Conservation (phyloP, 2,113 vertebrate genomes). For the Aleadryas rufinucha region DNA sequence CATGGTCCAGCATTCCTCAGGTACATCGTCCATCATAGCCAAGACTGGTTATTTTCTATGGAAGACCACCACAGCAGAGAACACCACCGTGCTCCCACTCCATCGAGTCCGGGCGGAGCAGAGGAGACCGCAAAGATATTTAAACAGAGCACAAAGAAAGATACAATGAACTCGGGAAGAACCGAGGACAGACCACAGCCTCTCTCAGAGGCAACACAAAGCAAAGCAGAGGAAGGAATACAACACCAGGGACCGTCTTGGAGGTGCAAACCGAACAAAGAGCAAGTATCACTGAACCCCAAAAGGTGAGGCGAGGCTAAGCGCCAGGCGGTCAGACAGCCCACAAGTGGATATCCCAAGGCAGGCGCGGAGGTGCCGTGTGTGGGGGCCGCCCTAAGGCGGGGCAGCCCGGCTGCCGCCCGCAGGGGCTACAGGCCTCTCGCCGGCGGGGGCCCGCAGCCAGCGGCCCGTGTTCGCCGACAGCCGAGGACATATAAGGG, state of each 20-base stretch:
- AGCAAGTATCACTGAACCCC: background rate
- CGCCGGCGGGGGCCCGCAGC: background rate
- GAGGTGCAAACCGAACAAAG: constrained; percentile 16
- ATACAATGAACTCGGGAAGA: background rate
- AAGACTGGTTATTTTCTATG: background rate
- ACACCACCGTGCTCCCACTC: background rate
- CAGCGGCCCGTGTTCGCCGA: background rate
- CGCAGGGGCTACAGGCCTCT: background rate
- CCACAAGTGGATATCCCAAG: background rate
- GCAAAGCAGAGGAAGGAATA: background rate
- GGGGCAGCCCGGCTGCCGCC: background rate
- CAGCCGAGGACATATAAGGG: background rate
- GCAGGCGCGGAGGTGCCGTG: background rate
- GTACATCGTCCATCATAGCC: background rate
- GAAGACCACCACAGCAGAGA: background rate
- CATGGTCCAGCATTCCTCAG: background rate
- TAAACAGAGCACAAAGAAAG: constrained; percentile 27
- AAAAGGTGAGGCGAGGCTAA: background rate
- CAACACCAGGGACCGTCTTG: background rate
- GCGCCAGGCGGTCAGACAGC: background rate
- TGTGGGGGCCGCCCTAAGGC: background rate
- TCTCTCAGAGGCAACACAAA: background rate
- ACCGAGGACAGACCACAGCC: background rate
- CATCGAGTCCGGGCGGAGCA: background rate
- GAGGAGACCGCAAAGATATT: background rate